phyloP scores from a whole-genome alignment of 1,140 invertebrate genomes.

The Drosophila obscura region DNA sequence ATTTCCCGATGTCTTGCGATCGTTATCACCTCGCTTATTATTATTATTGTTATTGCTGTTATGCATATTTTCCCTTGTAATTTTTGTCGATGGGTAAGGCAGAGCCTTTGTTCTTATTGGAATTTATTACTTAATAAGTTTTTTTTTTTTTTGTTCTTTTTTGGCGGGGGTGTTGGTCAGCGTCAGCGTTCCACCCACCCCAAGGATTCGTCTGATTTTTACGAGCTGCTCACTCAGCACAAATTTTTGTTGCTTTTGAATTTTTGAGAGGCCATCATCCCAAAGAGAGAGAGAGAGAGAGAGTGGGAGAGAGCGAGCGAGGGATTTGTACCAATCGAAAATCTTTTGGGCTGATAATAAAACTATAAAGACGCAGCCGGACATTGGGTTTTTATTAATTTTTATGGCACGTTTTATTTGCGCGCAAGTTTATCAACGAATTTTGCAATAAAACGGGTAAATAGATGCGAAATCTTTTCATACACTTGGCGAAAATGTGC shows the following conservation, averaged over 20 bases:
- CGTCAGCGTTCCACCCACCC: neutral
- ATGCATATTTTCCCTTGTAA: conserved; percentile 58
- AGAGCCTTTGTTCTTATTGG: conserved; percentile 68
- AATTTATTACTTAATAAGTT: conserved; percentile 83
- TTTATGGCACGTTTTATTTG: conserved; percentile 69
- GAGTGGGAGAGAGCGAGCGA: neutral
- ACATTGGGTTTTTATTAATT: conserved; percentile 71
- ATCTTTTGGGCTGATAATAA: conserved; percentile 67
- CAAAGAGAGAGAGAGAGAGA: too few species aligned
- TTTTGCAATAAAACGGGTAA: conserved; percentile 72
- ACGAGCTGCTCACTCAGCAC: conserved; percentile 68
- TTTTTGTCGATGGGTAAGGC: conserved; percentile 8
- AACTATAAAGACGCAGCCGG: conserved; percentile 66
- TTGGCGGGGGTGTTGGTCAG: neutral
- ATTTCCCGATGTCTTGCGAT: conserved; percentile 80
- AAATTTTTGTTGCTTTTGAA: conserved; percentile 57
- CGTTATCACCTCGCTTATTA: conserved; percentile 72
- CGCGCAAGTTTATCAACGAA: conserved; percentile 48
- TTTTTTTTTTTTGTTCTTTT: conserved; percentile 31
- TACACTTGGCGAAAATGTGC: too few species aligned
- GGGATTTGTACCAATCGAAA: conserved; percentile 25
- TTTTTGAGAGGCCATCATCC: conserved; percentile 51
- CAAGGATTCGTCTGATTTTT: conserved; percentile 47
- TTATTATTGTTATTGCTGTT: conserved; percentile 70
- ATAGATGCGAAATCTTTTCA: conserved; percentile 24